Evolutionary conservation across 1,140 invertebrate species (phyloP), one percentile per base, ranked within the genome.

Genomic region (Drosophila obscura): DNA sequence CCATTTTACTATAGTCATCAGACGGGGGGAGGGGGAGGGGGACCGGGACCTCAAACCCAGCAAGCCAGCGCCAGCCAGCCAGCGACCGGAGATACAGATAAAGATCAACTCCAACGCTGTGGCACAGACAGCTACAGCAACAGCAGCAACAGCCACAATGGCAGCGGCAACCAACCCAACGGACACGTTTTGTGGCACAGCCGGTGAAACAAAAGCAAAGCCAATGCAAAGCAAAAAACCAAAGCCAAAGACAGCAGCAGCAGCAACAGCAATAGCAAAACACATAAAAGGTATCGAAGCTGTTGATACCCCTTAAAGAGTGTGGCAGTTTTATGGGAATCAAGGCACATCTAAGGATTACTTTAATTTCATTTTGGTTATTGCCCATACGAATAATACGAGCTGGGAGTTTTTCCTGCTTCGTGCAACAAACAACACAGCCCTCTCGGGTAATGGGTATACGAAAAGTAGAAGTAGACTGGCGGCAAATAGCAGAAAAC

Each of bases 181-280:
- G 75, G 75, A 85, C 81, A 85, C 81, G 81, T 81, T 85, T 85
- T 87, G 81, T 85, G 81, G 82, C 80, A 76, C 77, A 83, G 83
- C 63, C 83, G 75, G 83, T 76, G 77, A 88, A 83, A 84, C 57
- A 87, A 71, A 69, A 67, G 73, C 62, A 80, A 61, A 26, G 8
- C 44, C 15, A 73, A 44, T 31, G 44, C 16, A 31, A 67, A 69
- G 64, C 43, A 48, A 64, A 48, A 64, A 62, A 35, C 53, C 63
- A 41, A 39, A 39, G 35, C 35, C 35, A 15, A 26, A 39, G 24
- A 46, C 15, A 24, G 13, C 49, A 72, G 43, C 19, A 15, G 22
- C 22, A 61, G 49, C 39, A 52, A 43, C 68, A 24, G 48, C 24
- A 68, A n/a, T n/a, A n/a, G n/a, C n/a, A 68, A 41, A 49, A 61